These are phyloP conservation scores for Rhinoderma darwinii DNA, from an alignment of 2,113 vertebrate species.

Conservation along the genomic window DNA sequence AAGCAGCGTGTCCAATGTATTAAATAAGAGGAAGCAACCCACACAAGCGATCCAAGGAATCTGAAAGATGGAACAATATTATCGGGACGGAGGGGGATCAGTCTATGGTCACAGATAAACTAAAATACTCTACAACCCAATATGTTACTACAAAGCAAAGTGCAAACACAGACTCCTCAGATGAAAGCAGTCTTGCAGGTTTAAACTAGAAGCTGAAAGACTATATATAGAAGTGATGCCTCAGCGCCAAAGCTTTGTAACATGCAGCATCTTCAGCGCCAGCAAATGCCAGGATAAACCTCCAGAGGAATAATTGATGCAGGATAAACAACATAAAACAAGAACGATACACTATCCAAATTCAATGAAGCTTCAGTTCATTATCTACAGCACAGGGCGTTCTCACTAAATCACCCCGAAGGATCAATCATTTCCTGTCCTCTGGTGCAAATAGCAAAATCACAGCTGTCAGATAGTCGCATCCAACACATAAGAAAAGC, in stretches of 20 bases:
- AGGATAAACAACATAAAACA: conserved; percentile 34
- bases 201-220: conserved; percentile 9
- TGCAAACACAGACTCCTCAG: background rate
- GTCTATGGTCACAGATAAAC: background rate
- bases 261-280: conserved; percentile 40
- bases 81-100: too few species aligned
- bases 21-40: too few species aligned
- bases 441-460: background rate
- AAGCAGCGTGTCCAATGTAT: too few species aligned
- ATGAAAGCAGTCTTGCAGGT: conserved; percentile 39
- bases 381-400: background rate
- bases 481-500: background rate
- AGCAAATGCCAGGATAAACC: conserved; percentile 49
- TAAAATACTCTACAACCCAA: background rate
- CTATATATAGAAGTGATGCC: conserved; percentile 46
- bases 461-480: background rate
- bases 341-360: conserved; percentile 13
- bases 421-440: background rate
- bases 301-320: conserved; percentile 30
- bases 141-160: background rate
- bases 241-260: conserved; percentile 39
- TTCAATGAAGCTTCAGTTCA: background rate
- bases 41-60: too few species aligned
- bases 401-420: background rate
- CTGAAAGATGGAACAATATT: too few species aligned